A percentile compares a stretch with the other conserved stretches of the same genome.
Evolutionary conservation across 92 coral and sea anemone genomes (phyloP).

Genomic region (Epizoanthus fatuus): DNA sequence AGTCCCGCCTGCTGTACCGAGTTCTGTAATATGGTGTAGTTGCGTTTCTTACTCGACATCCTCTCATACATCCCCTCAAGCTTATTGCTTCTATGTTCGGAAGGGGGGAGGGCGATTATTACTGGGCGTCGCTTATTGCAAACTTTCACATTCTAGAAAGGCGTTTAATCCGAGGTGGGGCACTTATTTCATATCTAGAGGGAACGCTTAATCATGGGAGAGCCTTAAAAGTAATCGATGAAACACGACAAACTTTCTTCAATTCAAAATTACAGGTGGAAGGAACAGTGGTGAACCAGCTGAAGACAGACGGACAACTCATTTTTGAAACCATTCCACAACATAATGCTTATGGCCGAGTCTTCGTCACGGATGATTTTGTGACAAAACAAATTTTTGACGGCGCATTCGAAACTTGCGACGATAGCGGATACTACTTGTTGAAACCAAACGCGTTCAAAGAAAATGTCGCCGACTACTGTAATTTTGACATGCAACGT

Average conservation of each 20-base stretch:
- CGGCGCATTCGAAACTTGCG: constrained; percentile 22
- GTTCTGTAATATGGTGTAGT: no score
- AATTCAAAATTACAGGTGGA: constrained; percentile 6
- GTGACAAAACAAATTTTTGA: constrained; percentile 34
- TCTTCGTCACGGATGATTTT: constrained; percentile 20
- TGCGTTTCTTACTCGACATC: no score
- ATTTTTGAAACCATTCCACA: background rate
- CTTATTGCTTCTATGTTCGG: no score
- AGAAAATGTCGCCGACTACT: constrained; percentile 43
- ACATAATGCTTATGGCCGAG: constrained; percentile 26
- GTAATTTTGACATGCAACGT: constrained; percentile 52
- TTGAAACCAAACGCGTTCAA: constrained; percentile 47
- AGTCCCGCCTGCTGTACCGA: no score
- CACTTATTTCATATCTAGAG: no score
- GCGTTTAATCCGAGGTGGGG: no score
- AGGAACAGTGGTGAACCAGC: constrained; percentile 5
- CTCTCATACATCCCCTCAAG: no score
- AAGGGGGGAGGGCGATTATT: no score
- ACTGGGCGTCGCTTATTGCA: no score
- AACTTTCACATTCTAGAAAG: no score
- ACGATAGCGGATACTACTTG: constrained; percentile 14
- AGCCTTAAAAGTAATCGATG: no score
- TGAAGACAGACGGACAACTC: constrained; percentile 2
- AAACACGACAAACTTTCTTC: background rate
- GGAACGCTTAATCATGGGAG: no score